These are phyloP conservation scores for Pseudomyrmex gracilis DNA, from an alignment of 1,140 invertebrate genomes.

Conservation along the genomic window DNA sequence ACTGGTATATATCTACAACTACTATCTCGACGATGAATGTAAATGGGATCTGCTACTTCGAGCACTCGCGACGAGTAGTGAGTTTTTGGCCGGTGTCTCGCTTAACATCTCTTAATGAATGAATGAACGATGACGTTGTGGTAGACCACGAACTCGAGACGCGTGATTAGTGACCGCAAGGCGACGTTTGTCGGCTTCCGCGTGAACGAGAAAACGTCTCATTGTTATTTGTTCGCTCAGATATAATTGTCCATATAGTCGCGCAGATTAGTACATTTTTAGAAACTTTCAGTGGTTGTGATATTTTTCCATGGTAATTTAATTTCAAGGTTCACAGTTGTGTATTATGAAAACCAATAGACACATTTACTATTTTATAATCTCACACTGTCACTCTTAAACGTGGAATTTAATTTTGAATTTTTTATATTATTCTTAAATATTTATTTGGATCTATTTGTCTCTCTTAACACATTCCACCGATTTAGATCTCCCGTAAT, in stretches of 20 bases:
- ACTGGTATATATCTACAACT: constrained; percentile 3
- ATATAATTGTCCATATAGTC: background rate
- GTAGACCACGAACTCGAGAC: constrained; percentile 40
- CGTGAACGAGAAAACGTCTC: background rate
- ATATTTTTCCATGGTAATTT: background rate
- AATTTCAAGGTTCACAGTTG: background rate
- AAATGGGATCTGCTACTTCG: constrained; percentile 60
- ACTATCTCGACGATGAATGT: constrained; percentile 53
- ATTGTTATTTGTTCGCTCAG: background rate
- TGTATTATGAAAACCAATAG: background rate
- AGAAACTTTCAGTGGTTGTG: too few relatives aligned
- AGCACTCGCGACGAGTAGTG: constrained; percentile 20
- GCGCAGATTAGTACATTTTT: too few relatives aligned
- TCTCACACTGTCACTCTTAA: background rate
- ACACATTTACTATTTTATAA: constrained; percentile 13
- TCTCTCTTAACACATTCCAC: constrained; percentile 27
- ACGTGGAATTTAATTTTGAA: constrained; percentile 32
- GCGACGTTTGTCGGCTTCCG: background rate
- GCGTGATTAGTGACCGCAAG: constrained; percentile 23
- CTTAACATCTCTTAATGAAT: constrained; percentile 50
- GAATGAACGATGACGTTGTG: constrained; percentile 57
- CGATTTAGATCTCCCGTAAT: constrained; percentile 63
- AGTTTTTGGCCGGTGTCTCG: constrained; percentile 50
- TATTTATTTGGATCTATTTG: constrained; percentile 5
- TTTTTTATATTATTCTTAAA: background rate